Evolutionary conservation across 2,888 invertebrate genomes (phyloP), one percentile per base, ranked within the genome.

Genomic region (Patella depressa): DNA sequence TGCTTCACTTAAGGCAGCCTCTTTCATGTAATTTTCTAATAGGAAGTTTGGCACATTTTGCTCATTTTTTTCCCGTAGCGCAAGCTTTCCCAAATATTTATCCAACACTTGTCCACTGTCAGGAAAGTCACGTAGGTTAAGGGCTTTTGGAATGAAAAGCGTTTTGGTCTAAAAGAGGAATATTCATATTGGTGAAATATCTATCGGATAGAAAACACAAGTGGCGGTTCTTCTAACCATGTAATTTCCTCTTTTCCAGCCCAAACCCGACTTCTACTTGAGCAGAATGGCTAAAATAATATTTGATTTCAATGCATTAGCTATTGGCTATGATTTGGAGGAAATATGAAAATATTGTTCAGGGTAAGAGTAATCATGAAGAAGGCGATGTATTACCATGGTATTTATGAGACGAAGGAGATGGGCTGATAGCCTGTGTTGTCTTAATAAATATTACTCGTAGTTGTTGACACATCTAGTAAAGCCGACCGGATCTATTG

Each of bases 321-420:
- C 75, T 78, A 78, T 75, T 74, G 75, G 57, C 77, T 70, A 77
- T 80, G 75, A 80, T 80, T 78, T 76, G 75, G 71, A 69, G 53
- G 78, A 75, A 78, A 80, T 80, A 78, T 77, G 45, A 78, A 72
- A 79, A 77, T 79, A 79, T 79, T 79, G 74, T 79, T 71, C 15
- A 73, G 75, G 54, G 78, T 75, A 77, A 80, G 75, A 80, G 80
- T 75, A 78, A 76, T 74, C 70, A 77, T 29, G 69, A 24, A 65
- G 70, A 65, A 75, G 55, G 55, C 70, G 70, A 71, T 71, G 71
- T 70, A 45, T 76, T 71, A 55, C 54, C 34, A 34, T 14, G 54
- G 73, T n/a, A 15, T 24, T 24, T n/a, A n/a, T 53, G 73, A 53
- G 24, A 53, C 53, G 17, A 73, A 53, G 73, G 24, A 45, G 74